These are phyloP conservation scores for Poecilia wingei DNA, from an alignment of 2,797 vertebrate genomes.

Conservation along the genomic window DNA sequence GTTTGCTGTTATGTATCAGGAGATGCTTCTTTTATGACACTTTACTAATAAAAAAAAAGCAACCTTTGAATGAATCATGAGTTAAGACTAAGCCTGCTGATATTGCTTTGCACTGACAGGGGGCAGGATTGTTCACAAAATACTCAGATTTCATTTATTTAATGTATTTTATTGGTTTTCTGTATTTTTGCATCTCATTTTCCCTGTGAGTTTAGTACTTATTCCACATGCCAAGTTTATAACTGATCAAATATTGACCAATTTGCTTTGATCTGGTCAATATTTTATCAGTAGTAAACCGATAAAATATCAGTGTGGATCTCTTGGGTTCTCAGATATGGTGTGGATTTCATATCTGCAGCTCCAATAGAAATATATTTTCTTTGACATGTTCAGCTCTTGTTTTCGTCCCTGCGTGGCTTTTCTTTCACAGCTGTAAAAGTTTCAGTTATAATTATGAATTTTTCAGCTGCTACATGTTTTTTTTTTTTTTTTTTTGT, in stretches of 20 bases:
- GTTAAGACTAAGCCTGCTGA: background rate
- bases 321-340: background rate
- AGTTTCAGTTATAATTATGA: background rate
- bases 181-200: background rate
- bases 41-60: background rate
- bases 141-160: background rate
- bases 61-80: background rate
- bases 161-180: background rate
- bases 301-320: background rate
- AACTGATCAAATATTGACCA: background rate
- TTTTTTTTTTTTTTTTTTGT: background rate
- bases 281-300: background rate
- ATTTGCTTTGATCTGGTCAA: background rate
- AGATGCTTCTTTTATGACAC: background rate
- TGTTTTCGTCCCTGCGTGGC: background rate
- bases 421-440: background rate
- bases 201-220: background rate
- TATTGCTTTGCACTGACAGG: background rate
- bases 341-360: background rate
- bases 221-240: background rate
- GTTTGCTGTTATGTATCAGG: background rate
- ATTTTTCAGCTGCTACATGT: background rate
- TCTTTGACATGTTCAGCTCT: background rate
- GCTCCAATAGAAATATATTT: background rate
- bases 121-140: slow-evolving; percentile 2